Conservation (phyloP, 2,113 vertebrate species). For the Pelusios castaneus region DNA sequence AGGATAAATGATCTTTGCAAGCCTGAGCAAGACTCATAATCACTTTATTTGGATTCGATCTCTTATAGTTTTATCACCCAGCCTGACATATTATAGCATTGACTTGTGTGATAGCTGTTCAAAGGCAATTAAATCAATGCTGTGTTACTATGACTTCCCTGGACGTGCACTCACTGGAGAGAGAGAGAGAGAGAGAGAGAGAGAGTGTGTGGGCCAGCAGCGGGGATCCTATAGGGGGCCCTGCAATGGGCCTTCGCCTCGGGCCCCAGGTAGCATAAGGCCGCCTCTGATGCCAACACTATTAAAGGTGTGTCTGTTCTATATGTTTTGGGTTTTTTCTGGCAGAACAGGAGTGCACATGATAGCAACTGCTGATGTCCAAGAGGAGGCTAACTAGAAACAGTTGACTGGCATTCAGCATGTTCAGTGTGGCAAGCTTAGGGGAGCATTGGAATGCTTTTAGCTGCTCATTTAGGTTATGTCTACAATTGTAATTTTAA, state of each 20-base stretch:
- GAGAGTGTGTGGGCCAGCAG: no score
- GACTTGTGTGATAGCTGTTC: neutral
- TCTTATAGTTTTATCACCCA: neutral
- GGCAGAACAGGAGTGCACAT: neutral
- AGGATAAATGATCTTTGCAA: rapidly evolving
- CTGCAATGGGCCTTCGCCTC: no score
- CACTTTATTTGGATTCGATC: neutral
- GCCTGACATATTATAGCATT: neutral
- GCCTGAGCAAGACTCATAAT: neutral
- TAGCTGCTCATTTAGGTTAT: rapidly evolving
- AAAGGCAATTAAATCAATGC: neutral
- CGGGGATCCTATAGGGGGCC: no score
- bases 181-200: no score
- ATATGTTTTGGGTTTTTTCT: neutral
- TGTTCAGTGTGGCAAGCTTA: neutral
- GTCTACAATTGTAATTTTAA: no score
- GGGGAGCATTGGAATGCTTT: neutral
- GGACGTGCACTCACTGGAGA: neutral
- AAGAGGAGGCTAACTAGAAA: neutral
- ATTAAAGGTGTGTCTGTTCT: neutral
- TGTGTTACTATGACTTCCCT: neutral
- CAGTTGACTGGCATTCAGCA: rapidly evolving
- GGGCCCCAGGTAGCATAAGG: no score
- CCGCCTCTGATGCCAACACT: no score
- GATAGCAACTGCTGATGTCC: rapidly evolving